Conservation (phyloP, 2,113 vertebrate species). For the Miniopterus natalensis region DNA sequence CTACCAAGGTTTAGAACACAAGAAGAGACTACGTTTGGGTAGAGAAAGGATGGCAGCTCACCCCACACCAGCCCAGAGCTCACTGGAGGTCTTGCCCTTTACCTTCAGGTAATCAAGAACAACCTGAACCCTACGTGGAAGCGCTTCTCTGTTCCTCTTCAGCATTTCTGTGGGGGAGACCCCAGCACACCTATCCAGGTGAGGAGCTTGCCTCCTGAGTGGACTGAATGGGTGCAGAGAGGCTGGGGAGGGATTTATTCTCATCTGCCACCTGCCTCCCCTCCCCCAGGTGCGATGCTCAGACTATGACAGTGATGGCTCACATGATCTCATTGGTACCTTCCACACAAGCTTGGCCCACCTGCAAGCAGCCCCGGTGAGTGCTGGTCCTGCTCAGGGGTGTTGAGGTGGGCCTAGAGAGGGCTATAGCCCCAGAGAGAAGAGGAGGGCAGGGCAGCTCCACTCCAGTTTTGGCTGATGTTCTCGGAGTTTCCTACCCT, state of each 20-base stretch:
- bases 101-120: conserved; percentile 95
- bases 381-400: conserved; percentile 42
- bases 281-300: conserved; percentile 92
- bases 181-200: conserved; percentile 93
- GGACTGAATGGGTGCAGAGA: background rate
- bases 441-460: background rate
- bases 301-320: conserved; percentile 94
- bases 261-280: conserved; percentile 44
- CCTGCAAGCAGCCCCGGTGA: conserved; percentile 91
- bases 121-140: conserved; percentile 95
- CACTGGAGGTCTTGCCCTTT: background rate
- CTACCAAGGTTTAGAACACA: conserved; percentile 11
- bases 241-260: conserved; percentile 24
- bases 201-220: conserved; percentile 32
- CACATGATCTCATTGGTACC: conserved; percentile 95
- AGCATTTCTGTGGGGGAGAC: conserved; percentile 94
- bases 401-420: background rate
- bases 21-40: background rate
- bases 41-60: background rate
- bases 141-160: conserved; percentile 92
- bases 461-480: background rate
- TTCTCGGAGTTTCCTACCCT: background rate
- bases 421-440: background rate
- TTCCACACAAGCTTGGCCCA: conserved; percentile 92
- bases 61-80: background rate